Evolutionary conservation across 2,797 vertebrate genomes (phyloP), one percentile per base, ranked within the genome.

Genomic region (Poecilia wingei): DNA sequence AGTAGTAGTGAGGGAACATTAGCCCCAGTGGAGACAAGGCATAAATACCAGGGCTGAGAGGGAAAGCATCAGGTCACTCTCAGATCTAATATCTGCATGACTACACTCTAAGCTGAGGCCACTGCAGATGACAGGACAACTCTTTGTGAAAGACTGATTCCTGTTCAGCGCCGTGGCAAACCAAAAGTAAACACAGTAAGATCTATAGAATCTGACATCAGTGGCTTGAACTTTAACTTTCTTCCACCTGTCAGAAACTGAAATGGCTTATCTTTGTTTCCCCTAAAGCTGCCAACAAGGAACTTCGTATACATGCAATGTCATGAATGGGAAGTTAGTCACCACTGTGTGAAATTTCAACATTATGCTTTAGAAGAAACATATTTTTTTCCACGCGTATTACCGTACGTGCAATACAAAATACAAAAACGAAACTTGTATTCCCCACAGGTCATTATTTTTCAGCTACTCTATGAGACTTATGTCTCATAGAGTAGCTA

Each of bases 41-140:
- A 96, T 95, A 95, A 96, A 95, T 95, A 95, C 95, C 94, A 92
- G 74, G 76, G 93, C 87, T 93, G 93, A 91, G 87, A 86, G 91
- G 93, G 93, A 94, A 82, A 81, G 86, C 69, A 7, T 72, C 16
- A 0, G 73, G 77, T 81, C 84, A 77, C 87, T 66, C 73, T 85
- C 64, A 0, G 2, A 45, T 7, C 61, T 73, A 66, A 66, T 70
- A 5, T 76, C 25, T 77, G 49, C 68, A 81, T 22, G n/a, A 33
- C 68, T 80, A 72, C 73, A 84, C 59, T 77, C 57, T 68, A 8
- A 73, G 72, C 55, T 9, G 16, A 41, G 55, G 6, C 5, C 36
- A 31, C 49, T 39, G 41, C 39, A 70, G 74, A 43, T 41, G 12
- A 22, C 36, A 64, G 2, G 18, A 64, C 0, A 55, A 22, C 51